Base-by-base conservation (phyloP, 1,140 invertebrate genomes). In the Holotrichia oblita region DNA sequence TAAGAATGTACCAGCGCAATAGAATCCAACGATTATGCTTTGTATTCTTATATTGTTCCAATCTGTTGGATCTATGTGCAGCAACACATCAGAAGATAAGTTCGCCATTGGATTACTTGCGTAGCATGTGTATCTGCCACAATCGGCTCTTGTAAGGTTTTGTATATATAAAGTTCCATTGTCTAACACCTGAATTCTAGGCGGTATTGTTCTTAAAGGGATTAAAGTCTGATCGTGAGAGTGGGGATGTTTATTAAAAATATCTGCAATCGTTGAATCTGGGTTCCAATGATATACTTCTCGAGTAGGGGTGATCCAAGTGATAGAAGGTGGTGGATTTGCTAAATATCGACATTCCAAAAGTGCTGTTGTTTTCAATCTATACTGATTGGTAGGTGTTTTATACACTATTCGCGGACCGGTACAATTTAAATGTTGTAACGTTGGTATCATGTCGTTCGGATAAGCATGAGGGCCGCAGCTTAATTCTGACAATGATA, bases 111-210 rank as follows among this genome's bases (percentile, higher is more conserved):
- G 91, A 88, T 97, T 98, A 78, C 92, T 92, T 14, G 95, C 96
- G 83, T 93, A 93, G 85, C 97, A 98, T 48, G 92, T 91, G 87
- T 98, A 99, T 48, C 92, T 88, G n/a, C 97, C 97, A 81, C 94
- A 93, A 87, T 98, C 96, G 78, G 91, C 89, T 78, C 95, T 90
- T 22, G 89, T 90, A 40, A 91, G 89, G 81, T 91, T 88, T 41
- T 86, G 85, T 73, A 90, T 88, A 41, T 88, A 88, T 64, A 91
- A 83, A 4, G 89, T 89, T 6, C 90, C 90, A 79, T 90, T 88
- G 12, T 89, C 88, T 6, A 89, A 83, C 6, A 91, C 85, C 84
- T 87, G 87, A 17, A 91, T 88, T 82, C 90, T 84, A 6, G 89
- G 89, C 48, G 87, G 87, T 64, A 85, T 85, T 40, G 87, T 86